phyloP scores from a whole-genome alignment of 2,888 invertebrate genomes.

The Callimorpha dominula region DNA sequence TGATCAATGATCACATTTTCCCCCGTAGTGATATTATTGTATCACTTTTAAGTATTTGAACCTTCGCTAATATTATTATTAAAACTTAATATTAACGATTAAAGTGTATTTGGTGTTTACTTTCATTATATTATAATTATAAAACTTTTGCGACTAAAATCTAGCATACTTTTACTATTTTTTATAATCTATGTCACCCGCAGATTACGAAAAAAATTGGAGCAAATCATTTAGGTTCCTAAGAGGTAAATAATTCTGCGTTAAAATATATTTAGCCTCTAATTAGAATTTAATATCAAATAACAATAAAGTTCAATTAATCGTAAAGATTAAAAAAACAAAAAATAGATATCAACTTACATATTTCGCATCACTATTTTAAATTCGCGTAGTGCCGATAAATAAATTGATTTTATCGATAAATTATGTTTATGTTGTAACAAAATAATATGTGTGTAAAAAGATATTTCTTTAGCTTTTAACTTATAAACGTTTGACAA shows the following conservation, averaged over 20 bases:
- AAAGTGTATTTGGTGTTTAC: slow-evolving; percentile 81
- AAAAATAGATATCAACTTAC: slow-evolving; percentile 23
- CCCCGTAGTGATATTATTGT: slow-evolving; percentile 14
- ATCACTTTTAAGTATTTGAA: slow-evolving; percentile 22
- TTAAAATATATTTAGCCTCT: slow-evolving; percentile 29
- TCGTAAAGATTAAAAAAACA: slow-evolving; percentile 11
- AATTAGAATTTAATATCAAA: slow-evolving; percentile 30
- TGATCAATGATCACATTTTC: slow-evolving; percentile 23
- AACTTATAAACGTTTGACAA: slow-evolving; percentile 8
- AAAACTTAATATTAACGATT: slow-evolving; percentile 61
- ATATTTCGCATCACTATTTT: slow-evolving; percentile 33
- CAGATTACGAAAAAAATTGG: slow-evolving; percentile 43
- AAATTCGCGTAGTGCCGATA: slow-evolving; percentile 27
- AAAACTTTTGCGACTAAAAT: slow-evolving; percentile 44
- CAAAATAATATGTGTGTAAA: not conserved
- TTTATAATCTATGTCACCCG: slow-evolving; percentile 46
- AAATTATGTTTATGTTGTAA: not conserved
- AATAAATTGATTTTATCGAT: slow-evolving; percentile 25
- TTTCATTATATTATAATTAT: slow-evolving; percentile 59
- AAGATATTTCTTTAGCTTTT: not conserved
- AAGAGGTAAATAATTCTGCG: slow-evolving; percentile 28
- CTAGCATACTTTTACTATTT: slow-evolving; percentile 50
- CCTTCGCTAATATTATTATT: slow-evolving; percentile 55
- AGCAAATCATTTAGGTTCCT: slow-evolving; percentile 28
- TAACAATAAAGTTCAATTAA: slow-evolving; percentile 16